phyloP scores from a whole-genome alignment of 2,888 invertebrate species.

The Ashinkailepas kermadecensis region DNA sequence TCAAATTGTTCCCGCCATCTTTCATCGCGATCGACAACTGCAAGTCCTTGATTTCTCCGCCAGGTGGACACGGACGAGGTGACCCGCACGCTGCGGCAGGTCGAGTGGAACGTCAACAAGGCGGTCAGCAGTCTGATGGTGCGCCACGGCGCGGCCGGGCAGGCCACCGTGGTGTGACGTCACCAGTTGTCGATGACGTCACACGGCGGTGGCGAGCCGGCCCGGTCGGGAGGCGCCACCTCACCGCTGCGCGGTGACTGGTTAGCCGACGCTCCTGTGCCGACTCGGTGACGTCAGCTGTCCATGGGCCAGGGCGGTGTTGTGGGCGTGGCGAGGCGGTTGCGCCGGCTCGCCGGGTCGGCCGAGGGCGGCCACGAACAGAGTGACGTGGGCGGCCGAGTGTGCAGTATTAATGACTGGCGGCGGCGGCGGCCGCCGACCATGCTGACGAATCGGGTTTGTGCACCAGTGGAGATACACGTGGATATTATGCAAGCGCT shows the following conservation, averaged over 20 bases:
- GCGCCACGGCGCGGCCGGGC: conserved; percentile 15
- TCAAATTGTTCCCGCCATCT: too few relatives aligned
- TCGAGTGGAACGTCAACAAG: conserved; percentile 16
- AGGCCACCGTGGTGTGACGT: conserved; percentile 22
- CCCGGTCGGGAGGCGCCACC: neutral
- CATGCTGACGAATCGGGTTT: neutral
- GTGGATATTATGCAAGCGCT: neutral
- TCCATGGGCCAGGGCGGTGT: neutral
- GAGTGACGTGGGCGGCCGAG: neutral
- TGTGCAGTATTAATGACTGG: neutral
- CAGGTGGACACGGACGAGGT: conserved; percentile 17
- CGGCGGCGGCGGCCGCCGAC: neutral
- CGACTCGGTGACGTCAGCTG: too few relatives aligned
- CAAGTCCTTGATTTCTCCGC: neutral
- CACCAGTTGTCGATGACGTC: neutral
- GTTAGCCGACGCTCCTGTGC: too few relatives aligned
- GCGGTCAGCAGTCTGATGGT: conserved; percentile 22
- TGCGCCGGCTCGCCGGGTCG: neutral
- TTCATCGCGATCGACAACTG: too few relatives aligned
- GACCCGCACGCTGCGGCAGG: conserved; percentile 4
- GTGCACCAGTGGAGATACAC: neutral
- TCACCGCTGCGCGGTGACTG: too few relatives aligned
- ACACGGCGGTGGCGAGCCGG: neutral
- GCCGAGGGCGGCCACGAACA: neutral
- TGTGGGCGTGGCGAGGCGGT: neutral